Evolutionary conservation across 1,140 invertebrate species (phyloP).

Genomic region (Eupeodes corollae): DNA sequence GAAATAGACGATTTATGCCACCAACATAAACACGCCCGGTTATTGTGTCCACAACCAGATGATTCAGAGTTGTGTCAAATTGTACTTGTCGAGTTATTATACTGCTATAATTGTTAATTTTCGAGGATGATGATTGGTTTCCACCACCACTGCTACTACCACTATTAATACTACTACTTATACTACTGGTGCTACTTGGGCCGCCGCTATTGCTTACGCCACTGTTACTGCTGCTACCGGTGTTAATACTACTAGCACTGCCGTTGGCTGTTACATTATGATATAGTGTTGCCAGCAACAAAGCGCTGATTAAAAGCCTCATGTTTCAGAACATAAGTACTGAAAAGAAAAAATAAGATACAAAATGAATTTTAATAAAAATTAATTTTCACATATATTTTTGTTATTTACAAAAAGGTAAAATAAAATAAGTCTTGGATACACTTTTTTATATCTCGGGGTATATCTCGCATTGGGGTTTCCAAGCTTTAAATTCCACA

Average conservation of each 20-base stretch:
- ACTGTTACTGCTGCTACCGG: background rate
- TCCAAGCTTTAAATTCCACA: no score
- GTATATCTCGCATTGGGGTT: no score
- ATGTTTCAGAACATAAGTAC: conserved; percentile 11
- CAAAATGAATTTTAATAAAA: no score
- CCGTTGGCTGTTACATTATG: background rate
- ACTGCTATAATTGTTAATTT: conserved; percentile 9
- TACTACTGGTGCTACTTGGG: no score
- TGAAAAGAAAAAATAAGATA: background rate
- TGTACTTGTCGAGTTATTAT: conserved; percentile 27
- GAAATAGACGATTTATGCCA: conserved; percentile 86
- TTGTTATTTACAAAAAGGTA: no score
- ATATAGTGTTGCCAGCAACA: conserved; percentile 7
- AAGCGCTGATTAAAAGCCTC: conserved; percentile 5
- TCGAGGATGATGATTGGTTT: background rate
- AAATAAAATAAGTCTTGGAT: no score
- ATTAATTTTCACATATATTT: no score
- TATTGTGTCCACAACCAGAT: conserved; percentile 83
- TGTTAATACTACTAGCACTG: background rate
- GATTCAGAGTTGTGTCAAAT: conserved; percentile 46
- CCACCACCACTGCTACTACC: background rate
- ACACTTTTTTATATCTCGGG: no score
- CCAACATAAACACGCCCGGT: conserved; percentile 87
- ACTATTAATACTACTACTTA: background rate
- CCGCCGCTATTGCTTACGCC: background rate